phyloP scores from a whole-genome alignment of 2,113 vertebrate genomes.

The Copsychus sechellarum region DNA sequence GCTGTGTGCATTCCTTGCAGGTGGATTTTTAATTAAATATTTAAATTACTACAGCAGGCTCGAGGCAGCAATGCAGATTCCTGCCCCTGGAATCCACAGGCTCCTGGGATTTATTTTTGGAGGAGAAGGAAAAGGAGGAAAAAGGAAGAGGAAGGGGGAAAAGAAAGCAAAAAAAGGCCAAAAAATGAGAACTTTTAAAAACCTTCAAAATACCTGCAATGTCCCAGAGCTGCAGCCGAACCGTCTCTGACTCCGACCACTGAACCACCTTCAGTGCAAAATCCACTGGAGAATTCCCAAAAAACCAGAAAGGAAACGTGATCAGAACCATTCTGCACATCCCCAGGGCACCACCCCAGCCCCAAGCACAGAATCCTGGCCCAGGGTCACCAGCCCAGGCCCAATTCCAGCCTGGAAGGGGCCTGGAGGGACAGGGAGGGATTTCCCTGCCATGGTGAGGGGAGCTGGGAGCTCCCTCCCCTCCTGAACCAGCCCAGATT shows the following conservation, averaged over 20 bases:
- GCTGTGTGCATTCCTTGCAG: background rate
- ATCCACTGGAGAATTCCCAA: constrained; percentile 76
- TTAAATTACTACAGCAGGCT: background rate
- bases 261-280: constrained; percentile 87
- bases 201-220: constrained; percentile 79
- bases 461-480: background rate
- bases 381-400: rapidly evolving
- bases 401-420: background rate
- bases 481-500: rapidly evolving
- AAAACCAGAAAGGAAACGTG: background rate
- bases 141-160: background rate
- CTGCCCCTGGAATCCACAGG: background rate
- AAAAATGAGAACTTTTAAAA: background rate
- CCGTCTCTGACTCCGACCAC: constrained; percentile 85
- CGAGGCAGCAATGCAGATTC: background rate
- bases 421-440: background rate
- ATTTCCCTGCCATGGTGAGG: background rate
- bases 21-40: background rate
- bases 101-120: background rate
- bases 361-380: background rate
- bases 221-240: constrained; percentile 89
- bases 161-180: background rate
- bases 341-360: background rate
- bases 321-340: background rate
- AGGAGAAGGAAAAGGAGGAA: background rate